phyloP scores from a whole-genome alignment of 2,888 invertebrate species.

The Torymus texanus region DNA sequence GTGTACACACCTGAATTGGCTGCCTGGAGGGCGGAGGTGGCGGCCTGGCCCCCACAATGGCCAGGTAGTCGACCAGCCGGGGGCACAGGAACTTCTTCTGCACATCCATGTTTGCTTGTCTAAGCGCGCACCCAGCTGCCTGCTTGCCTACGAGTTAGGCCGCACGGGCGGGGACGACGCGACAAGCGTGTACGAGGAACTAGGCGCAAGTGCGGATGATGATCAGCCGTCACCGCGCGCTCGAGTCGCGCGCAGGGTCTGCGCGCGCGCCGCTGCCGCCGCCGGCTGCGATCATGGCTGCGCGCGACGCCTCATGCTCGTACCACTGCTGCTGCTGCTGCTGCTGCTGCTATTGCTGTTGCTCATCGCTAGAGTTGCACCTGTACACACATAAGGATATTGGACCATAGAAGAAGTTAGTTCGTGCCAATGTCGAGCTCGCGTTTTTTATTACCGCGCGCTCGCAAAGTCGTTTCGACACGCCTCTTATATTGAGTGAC shows the following conservation, averaged over 20 bases:
- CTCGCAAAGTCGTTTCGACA: no score
- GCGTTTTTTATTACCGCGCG: no score
- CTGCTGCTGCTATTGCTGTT: neutral
- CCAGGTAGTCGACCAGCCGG: constrained; percentile 95
- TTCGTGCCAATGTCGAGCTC: no score
- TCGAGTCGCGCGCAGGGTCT: neutral
- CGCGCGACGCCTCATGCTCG: constrained; percentile 2
- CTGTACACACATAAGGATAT: no score
- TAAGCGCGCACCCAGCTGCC: constrained; percentile 27
- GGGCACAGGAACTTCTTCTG: constrained; percentile 90
- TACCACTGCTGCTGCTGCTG: neutral
- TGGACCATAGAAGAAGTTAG: no score
- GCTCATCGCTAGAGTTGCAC: neutral
- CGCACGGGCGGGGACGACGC: no score
- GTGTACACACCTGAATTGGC: constrained; percentile 83
- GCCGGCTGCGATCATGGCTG: constrained; percentile 45
- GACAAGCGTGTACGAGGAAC: no score
- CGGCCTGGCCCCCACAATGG: constrained; percentile 95
- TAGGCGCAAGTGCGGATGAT: no score
- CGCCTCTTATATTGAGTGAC: no score
- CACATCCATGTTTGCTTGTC: constrained; percentile 75
- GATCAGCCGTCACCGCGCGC: no score
- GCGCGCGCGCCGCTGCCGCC: constrained; percentile 1
- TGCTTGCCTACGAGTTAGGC: neutral
- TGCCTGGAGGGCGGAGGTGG: constrained; percentile 84